Conservation (phyloP, 2,113 vertebrate species). For the Platysteira castanea region DNA sequence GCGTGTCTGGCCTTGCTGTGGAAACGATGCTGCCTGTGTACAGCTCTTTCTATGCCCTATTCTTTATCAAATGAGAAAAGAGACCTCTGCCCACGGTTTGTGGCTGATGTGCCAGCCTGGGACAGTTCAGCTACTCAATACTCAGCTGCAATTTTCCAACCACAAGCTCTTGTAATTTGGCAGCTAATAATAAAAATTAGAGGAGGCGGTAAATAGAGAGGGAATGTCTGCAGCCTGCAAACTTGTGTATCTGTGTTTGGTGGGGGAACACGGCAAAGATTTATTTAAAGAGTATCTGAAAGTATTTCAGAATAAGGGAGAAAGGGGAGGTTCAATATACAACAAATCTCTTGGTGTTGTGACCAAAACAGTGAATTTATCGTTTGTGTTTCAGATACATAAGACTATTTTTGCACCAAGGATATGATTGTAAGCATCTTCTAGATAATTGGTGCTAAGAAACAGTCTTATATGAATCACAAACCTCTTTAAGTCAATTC, state of each 20-base stretch:
- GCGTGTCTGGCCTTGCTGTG: not conserved
- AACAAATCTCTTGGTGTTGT: not conserved
- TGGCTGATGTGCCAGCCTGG: not conserved
- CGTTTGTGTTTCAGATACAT: not conserved
- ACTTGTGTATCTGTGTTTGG: not conserved
- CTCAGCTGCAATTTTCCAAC: constrained; percentile 16
- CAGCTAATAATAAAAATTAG: not conserved
- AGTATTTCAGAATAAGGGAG: not conserved
- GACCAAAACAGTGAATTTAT: not conserved
- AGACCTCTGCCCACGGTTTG: not conserved
- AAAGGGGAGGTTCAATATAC: not conserved
- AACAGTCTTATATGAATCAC: not conserved
- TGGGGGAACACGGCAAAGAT: not conserved
- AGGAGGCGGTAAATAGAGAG: not conserved
- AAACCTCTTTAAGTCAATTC: not conserved
- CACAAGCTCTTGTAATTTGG: constrained; percentile 33
- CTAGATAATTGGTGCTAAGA: not conserved
- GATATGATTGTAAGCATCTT: not conserved
- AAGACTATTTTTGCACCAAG: not conserved
- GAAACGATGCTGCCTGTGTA: not conserved
- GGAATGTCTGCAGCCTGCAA: not conserved
- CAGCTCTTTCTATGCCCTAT: not conserved
- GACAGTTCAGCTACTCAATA: constrained; percentile 22
- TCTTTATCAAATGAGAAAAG: constrained; percentile 12
- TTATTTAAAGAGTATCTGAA: not conserved